A percentile compares a stretch with the other conserved stretches of the same genome.
Conservation (phyloP, 1,140 invertebrate genomes). For the Octopus sinensis region DNA sequence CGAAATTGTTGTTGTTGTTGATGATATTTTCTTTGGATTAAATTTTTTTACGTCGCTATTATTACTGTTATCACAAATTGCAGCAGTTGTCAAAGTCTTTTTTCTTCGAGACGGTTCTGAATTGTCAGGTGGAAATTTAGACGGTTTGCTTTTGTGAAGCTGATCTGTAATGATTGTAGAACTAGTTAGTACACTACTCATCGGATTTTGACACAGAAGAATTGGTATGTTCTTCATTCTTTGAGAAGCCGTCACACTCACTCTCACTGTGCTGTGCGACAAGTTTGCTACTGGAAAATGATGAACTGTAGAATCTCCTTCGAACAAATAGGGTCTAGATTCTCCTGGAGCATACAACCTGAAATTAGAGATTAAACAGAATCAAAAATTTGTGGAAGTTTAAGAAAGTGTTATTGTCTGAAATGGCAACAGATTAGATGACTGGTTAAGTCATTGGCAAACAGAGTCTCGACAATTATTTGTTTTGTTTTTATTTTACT, state of each 20-base stretch:
- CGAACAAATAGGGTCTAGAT: slow-evolving; percentile 64
- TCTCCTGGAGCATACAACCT: slow-evolving; percentile 64
- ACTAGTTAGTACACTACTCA: too few species aligned
- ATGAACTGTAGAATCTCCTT: slow-evolving; percentile 71
- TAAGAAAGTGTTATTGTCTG: background rate
- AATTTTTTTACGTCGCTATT: background rate
- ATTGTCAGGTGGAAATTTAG: too few species aligned
- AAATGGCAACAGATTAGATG: background rate
- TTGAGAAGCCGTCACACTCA: slow-evolving; percentile 34
- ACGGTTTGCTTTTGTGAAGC: background rate
- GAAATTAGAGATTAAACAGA: slow-evolving; percentile 7
- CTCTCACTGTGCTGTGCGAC: slow-evolving; percentile 27
- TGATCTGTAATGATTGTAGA: background rate
- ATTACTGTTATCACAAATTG: too few species aligned
- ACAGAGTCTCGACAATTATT: too few species aligned
- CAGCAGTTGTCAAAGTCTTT: too few species aligned
- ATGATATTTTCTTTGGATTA: background rate
- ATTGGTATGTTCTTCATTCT: slow-evolving; percentile 31
- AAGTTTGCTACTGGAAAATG: slow-evolving; percentile 74
- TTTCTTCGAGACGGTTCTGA: too few species aligned
- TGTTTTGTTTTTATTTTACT: too few species aligned
- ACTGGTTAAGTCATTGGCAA: too few species aligned
- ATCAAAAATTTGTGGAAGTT: background rate
- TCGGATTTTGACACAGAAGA: slow-evolving; percentile 21
- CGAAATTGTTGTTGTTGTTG: too few species aligned